Percentiles rank a stretch among this genome's conserved stretches.
Evolutionary conservation across 2,888 invertebrate species (phyloP).

Genomic region (Sacculina carcini): DNA sequence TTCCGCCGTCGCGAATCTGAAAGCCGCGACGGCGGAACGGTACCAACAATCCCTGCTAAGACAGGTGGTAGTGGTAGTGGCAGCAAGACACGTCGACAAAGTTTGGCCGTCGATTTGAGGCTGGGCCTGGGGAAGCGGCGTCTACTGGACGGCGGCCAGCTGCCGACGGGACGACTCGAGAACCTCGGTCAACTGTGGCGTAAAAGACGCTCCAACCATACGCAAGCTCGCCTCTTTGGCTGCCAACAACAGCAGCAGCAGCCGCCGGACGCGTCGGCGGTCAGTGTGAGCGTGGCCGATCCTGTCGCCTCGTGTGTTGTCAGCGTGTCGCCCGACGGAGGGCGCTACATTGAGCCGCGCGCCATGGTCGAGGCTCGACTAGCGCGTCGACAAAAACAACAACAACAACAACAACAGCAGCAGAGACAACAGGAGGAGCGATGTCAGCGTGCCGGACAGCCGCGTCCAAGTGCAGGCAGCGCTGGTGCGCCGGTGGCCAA

Average conservation of each 20-base stretch:
- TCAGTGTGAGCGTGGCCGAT: constrained; percentile 10
- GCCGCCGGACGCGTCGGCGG: constrained; percentile 12
- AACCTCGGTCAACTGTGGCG: constrained; percentile 12
- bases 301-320: constrained; percentile 5
- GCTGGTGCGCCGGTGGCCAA: too few species aligned
- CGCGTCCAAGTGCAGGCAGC: neutral
- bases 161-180: constrained; percentile 12
- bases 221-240: too few species aligned
- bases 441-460: neutral
- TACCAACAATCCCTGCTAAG: too few species aligned
- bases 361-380: neutral
- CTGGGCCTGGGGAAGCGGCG: constrained; percentile 9
- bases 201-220: constrained; percentile 11
- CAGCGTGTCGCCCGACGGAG: constrained; percentile 19
- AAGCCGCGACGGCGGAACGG: constrained; percentile 11
- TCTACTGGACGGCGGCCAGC: constrained; percentile 10
- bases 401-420: neutral
- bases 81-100: constrained; percentile 12
- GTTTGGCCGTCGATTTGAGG: too few species aligned
- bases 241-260: constrained; percentile 11
- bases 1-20: constrained; percentile 18
- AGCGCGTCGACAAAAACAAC: too few species aligned
- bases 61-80: too few species aligned
- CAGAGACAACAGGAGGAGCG: neutral
- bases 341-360: neutral